Conservation (phyloP, 2,113 vertebrate genomes). For the Tragelaphus buxtoni region DNA sequence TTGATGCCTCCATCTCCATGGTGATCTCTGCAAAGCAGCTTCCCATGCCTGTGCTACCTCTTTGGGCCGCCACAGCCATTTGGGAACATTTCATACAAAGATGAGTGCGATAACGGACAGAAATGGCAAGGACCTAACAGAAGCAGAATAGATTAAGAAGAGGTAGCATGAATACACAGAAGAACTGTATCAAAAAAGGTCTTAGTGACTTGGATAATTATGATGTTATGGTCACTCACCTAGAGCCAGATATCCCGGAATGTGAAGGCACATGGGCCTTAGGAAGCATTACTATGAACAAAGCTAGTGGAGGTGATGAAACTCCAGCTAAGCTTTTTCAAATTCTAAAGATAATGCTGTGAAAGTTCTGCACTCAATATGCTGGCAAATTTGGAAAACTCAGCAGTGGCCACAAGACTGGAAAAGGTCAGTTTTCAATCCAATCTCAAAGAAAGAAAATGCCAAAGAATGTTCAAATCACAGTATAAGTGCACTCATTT, state of each 20-base stretch:
- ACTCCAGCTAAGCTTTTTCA: not conserved
- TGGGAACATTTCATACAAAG: not conserved
- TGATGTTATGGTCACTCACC: not conserved
- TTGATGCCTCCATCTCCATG: not conserved
- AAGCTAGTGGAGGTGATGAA: not conserved
- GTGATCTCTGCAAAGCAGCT: not conserved
- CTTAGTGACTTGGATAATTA: not conserved
- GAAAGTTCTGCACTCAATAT: not conserved
- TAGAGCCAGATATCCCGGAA: not conserved
- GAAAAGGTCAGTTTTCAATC: not conserved
- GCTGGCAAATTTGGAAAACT: not conserved
- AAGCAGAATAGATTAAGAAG: not conserved
- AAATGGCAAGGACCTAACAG: not conserved
- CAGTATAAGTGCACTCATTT: not conserved
- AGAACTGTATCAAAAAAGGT: not conserved
- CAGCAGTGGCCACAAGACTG: not conserved
- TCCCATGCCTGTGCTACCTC: not conserved
- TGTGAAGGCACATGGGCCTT: not conserved
- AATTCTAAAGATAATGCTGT: not conserved
- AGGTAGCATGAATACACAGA: not conserved
- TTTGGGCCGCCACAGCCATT: accelerated
- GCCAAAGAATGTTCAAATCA: not conserved
- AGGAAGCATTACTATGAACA: not conserved
- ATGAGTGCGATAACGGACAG: not conserved
- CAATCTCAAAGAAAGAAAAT: not conserved